Base-by-base conservation (phyloP, 2,113 vertebrate genomes). In the Platycercus adscitus region DNA sequence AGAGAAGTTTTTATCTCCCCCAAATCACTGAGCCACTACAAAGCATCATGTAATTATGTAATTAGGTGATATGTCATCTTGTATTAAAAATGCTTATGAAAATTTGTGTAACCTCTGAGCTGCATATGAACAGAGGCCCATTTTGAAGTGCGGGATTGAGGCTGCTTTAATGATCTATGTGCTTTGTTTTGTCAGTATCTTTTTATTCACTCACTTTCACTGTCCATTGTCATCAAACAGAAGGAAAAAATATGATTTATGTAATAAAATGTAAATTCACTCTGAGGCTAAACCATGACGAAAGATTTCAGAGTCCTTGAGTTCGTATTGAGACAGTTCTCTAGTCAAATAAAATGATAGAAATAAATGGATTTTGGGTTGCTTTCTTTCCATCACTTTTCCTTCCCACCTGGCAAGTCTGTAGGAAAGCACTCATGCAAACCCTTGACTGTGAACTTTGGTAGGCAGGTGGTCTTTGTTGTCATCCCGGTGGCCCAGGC, bases 1-100 rank as follows among this genome's bases (percentile, higher is more conserved):
- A 93, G 77, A 71, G 86, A 96, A 97, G 52, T 93, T 97, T 96
- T 96, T 92, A 85, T 95, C 95, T 94, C 72, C 90, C 93, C 60
- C 46, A 92, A 92, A 90, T 91, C 95, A 95, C 82, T 89, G 96
- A 96, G 84, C 94, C 87, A 81, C 89, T 94, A 77, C 64, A 81
- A 85, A 89, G 68, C 82, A 85, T 96, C 87, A 64, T 86, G 83
- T 95, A 93, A 95, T 92, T 89, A 93, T 76, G 83, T 71, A 91
- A 92, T 95, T 70, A 83, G 81, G 89, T 93, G 72, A 89, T 88
- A 81, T 76, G 69, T 89, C 89, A 88, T 81, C 80, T 71, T 61
- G 65, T 84, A 89, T 84, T 95, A 92, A 87, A 97, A 97, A 76
- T 20, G 46, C 58, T 72, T 17, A 52, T 23, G 41, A 58, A 89